Evolutionary conservation across 2,113 vertebrate species (phyloP), one percentile per base, ranked within the genome.

Genomic region (Cyprinus carpio): DNA sequence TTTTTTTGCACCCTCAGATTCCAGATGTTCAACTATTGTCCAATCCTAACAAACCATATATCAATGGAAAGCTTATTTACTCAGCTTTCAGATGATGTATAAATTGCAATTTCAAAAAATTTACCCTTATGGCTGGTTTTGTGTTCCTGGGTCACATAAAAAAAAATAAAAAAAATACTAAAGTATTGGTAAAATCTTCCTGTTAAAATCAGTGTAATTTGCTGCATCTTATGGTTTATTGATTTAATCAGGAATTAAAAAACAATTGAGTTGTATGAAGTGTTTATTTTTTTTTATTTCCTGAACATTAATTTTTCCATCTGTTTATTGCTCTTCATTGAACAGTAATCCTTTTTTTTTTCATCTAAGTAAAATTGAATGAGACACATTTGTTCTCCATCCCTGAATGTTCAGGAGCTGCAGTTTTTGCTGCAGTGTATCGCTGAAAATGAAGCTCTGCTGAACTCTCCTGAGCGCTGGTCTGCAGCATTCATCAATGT

Each of bases 391-490:
- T 71, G 31, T 75, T 49, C 11, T 76, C 74, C 27, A 54, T 76
- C 25, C 25, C 31, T 95, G 81, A 92, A 87, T 95, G 89, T 95
- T 86, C 94, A 93, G 96, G 97, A 97, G 92, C 95, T 99, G 89
- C 94, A 95, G 90, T 93, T 91, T 8, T 91, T 98, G 86, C 93
- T 96, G 80, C 95, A 96, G 89, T 94, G 93, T 16, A 95, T 99
- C 88, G 95, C 96, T 12, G 96, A 97, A 92, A 95, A 96, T 25
- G 96, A 98, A 91, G 95, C 96, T 86, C 93, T 94, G 89, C 94
- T 99, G 90, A 97, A 95, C 92, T 96, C 97, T 87, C 96, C 96
- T 12, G 95, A 95, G 84, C 96, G 96, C 90, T 95, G 94, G 94
- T 96, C 94, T 43, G 96, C 95, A 67, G 94, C 96, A 31, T 98